Evolutionary conservation across 2,888 invertebrate species (phyloP).

Genomic region (Tortricodes alternella): DNA sequence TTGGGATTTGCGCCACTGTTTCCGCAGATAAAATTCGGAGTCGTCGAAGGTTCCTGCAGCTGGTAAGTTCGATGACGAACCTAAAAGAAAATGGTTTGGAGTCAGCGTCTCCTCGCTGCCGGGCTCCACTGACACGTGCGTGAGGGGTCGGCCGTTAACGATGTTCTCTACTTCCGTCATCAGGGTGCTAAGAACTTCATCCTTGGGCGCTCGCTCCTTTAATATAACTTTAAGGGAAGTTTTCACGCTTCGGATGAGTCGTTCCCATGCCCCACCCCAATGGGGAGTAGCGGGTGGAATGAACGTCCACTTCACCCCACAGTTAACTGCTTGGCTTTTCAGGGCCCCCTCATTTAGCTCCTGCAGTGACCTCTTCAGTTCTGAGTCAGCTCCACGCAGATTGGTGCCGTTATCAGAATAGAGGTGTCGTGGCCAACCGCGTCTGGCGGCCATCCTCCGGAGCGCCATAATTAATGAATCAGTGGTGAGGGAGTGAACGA

Average conservation of each 20-base stretch:
- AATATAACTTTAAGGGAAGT: conserved; percentile 30
- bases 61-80: too few relatives aligned
- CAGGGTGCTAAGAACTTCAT: conserved; percentile 23
- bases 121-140: conserved; percentile 35
- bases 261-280: conserved; percentile 37
- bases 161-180: conserved; percentile 29
- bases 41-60: too few relatives aligned
- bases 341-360: neutral
- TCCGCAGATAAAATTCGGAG: too few relatives aligned
- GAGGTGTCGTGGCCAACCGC: conserved; percentile 34
- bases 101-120: conserved; percentile 33
- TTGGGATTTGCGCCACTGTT: too few relatives aligned
- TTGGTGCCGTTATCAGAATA: conserved; percentile 34
- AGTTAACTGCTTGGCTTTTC: conserved; percentile 4
- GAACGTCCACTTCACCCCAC: conserved; percentile 30
- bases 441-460: conserved; percentile 35
- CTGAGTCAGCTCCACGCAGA: conserved; percentile 1
- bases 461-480: conserved; percentile 38
- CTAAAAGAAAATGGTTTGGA: neutral
- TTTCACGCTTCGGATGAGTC: conserved; percentile 35
- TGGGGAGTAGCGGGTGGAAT: conserved; percentile 35
- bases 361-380: conserved; percentile 1
- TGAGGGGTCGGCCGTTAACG: conserved; percentile 36
- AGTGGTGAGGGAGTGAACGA: conserved; percentile 29
- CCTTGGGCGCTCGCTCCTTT: conserved; percentile 32